These are phyloP conservation scores for Gephyroberyx darwinii DNA, from an alignment of 2,797 vertebrate species.

Conservation along the genomic window DNA sequence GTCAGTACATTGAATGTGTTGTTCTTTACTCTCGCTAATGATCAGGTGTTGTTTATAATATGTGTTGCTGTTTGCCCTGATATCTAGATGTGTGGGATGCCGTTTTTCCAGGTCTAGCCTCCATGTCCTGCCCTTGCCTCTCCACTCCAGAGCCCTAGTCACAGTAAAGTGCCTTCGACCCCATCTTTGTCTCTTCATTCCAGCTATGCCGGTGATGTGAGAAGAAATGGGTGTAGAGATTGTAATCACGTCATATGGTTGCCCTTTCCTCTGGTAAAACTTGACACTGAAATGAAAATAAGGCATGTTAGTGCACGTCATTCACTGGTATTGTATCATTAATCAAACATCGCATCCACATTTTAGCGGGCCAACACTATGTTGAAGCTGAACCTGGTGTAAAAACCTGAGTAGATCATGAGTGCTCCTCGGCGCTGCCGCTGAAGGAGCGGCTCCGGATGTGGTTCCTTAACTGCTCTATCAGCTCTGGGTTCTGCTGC, in stretches of 20 bases:
- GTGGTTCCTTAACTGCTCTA: constrained; percentile 97
- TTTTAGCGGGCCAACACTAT: no score
- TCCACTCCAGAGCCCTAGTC: constrained; percentile 55
- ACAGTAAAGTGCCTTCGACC: constrained; percentile 77
- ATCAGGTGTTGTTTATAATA: constrained; percentile 29
- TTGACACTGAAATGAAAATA: constrained; percentile 49
- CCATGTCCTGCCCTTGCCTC: constrained; percentile 43
- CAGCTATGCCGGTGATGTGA: constrained; percentile 73
- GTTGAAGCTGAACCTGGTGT: background rate
- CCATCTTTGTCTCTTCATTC: constrained; percentile 68
- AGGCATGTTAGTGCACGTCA: constrained; percentile 1
- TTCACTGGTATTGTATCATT: background rate
- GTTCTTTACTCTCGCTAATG: constrained; percentile 27
- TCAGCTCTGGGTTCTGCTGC: constrained; percentile 98
- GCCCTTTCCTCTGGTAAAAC: constrained; percentile 49
- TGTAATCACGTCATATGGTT: constrained; percentile 73
- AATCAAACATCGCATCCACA: background rate
- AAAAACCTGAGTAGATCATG: constrained; percentile 82
- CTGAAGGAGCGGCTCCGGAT: constrained; percentile 97
- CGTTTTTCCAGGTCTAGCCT: constrained; percentile 50
- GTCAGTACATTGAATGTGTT: constrained; percentile 16
- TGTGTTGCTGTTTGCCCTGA: constrained; percentile 41
- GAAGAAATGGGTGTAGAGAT: constrained; percentile 82
- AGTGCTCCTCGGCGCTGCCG: constrained; percentile 93
- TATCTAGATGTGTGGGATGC: constrained; percentile 55